Evolutionary conservation across 2,113 vertebrate genomes (phyloP).

Genomic region (Atrichornis clamosus): DNA sequence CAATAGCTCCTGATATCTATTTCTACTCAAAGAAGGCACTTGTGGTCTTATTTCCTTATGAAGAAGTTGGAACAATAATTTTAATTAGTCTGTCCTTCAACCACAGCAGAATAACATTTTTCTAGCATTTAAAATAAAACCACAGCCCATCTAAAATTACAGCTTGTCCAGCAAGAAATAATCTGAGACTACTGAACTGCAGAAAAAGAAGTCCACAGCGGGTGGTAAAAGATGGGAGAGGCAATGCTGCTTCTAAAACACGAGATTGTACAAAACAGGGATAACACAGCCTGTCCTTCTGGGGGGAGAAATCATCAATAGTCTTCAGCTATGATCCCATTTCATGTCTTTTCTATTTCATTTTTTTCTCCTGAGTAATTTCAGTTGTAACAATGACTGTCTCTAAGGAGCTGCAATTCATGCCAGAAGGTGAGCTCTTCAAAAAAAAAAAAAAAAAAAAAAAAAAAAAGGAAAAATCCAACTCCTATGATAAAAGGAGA

Average conservation of each 20-base stretch:
- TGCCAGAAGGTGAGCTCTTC: neutral
- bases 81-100: constrained; percentile 1
- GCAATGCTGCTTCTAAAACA: neutral
- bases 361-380: neutral
- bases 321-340: neutral
- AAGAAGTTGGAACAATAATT: neutral
- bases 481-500: neutral
- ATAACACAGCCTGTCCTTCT: neutral
- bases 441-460: neutral
- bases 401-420: neutral
- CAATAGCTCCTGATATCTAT: neutral
- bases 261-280: neutral
- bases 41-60: neutral
- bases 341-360: neutral
- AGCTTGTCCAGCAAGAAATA: neutral
- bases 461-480: neutral
- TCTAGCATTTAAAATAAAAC: neutral
- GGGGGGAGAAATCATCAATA: neutral
- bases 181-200: neutral
- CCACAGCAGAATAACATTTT: constrained; percentile 24
- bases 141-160: neutral
- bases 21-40: neutral
- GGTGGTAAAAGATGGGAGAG: neutral
- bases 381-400: neutral
- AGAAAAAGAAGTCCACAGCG: neutral